phyloP scores from a whole-genome alignment of 2,797 vertebrate genomes.

The Lepus townsendii region DNA sequence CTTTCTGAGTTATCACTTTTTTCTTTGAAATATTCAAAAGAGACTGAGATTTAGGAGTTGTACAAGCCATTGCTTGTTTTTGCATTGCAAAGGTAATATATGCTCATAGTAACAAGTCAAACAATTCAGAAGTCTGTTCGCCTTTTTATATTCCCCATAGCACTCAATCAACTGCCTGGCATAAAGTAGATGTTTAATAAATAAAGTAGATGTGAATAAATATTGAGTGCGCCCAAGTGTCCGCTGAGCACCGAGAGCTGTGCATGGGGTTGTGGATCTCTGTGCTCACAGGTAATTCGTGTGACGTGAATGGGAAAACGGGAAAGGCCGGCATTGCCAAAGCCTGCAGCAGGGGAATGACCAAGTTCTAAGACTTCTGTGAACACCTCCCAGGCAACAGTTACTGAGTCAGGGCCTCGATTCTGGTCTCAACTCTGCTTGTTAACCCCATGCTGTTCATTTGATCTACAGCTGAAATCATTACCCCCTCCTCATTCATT shows the following conservation, averaged over 20 bases:
- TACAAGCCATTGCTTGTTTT: slow-evolving; percentile 38
- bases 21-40: slow-evolving; percentile 42
- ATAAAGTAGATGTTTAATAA: slow-evolving; percentile 53
- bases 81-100: not conserved
- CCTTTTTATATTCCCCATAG: not conserved
- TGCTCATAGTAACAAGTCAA: slow-evolving; percentile 9
- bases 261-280: not conserved
- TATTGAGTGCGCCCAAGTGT: not conserved
- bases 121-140: not conserved
- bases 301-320: not conserved
- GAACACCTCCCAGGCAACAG: not conserved
- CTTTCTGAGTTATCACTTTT: not conserved
- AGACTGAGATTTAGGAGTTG: slow-evolving; percentile 33
- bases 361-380: not conserved
- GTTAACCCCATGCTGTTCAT: not conserved
- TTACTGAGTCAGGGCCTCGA: not conserved
- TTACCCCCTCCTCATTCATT: not conserved
- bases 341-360: not conserved
- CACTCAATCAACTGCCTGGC: not conserved
- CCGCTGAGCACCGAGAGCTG: not conserved
- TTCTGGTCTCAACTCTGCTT: not conserved
- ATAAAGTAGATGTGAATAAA: slow-evolving; percentile 4
- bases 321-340: not conserved
- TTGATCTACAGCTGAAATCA: not conserved
- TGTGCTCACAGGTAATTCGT: not conserved